phyloP scores from a whole-genome alignment of 2,113 vertebrate species.

The Entomyzon cyanotis region DNA sequence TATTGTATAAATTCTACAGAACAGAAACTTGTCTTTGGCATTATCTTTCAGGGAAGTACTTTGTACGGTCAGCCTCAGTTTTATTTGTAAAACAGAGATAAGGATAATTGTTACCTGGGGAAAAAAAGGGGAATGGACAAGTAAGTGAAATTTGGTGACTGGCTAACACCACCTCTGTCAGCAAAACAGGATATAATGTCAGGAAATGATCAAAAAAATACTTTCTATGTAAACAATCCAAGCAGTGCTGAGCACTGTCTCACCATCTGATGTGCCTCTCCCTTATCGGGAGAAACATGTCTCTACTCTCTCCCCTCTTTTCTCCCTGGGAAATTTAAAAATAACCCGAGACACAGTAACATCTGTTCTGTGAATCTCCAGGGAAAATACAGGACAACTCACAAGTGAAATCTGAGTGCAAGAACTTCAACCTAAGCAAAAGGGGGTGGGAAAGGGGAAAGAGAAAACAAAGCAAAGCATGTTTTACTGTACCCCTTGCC shows the following conservation, averaged over 20 bases:
- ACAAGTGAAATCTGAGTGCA: not conserved
- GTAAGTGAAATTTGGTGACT: not conserved
- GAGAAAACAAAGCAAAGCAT: not conserved
- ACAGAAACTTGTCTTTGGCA: not conserved
- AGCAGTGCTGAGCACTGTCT: not conserved
- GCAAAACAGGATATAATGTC: not conserved
- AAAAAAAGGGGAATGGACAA: not conserved
- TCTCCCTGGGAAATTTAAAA: conserved; percentile 10
- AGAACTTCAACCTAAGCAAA: not conserved
- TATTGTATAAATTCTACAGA: not conserved
- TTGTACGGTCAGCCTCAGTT: not conserved
- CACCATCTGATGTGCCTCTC: not conserved
- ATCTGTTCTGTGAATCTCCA: not conserved
- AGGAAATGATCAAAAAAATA: conserved; percentile 2
- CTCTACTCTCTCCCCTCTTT: not conserved
- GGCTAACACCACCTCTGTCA: not conserved
- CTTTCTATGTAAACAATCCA: not conserved
- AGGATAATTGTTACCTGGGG: not conserved
- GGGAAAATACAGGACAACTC: conserved; percentile 31
- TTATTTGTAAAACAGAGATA: conserved; percentile 16
- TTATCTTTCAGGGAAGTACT: not conserved
- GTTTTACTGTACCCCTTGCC: not conserved
- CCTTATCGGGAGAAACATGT: not conserved
- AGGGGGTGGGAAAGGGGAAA: fast-evolving
- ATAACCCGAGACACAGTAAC: not conserved